Evolutionary conservation across 2,113 vertebrate species (phyloP), one percentile per base, ranked within the genome.

Genomic region (Odontesthes bonariensis): DNA sequence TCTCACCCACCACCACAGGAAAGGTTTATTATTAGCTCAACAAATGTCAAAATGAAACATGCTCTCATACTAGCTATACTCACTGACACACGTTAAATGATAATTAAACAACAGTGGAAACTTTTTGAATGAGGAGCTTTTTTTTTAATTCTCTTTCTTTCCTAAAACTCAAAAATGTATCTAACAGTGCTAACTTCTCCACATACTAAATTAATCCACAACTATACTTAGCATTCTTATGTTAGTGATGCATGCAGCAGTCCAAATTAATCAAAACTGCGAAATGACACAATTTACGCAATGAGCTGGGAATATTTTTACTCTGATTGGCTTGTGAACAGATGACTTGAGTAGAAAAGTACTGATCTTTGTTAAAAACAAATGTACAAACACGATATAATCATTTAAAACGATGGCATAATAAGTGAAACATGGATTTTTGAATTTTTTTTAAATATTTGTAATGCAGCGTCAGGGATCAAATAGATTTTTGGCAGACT

Each of bases 201-300:
- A 16, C 57, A 69, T 79, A 73, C 56, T 47, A 65, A 73, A 81
- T 75, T 4, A 62, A 27, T 35, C 27, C n/a, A 76, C 44, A n/a
- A 4, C 4, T 35, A 31, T 0, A 8, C 42, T 86, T 63, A 67
- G 8, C 22, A 74, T 83, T 72, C 70, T 40, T 12, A 54, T 59
- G 40, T 53, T 5, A 5, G 35, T 1, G 0, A 46, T 17, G 32
- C 54, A 72, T 8, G 49, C n/a, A 40, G 57, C 16, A 40, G 56
- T 22, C 27, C 40, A 68, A 54, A 32, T 60, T 55, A 20, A 44
- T 6, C 27, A 70, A 32, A 59, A 62, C 6, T 33, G 16, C 17
- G 59, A 55, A 67, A 32, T 46, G 6, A 14, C 13, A 71, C 19
- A n/a, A 16, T 40, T 46, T 4, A 14, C 13, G 68, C 19, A n/a